Conservation (phyloP, 2,888 invertebrate species). For the Pseudococcus jackbeardsleyi region DNA sequence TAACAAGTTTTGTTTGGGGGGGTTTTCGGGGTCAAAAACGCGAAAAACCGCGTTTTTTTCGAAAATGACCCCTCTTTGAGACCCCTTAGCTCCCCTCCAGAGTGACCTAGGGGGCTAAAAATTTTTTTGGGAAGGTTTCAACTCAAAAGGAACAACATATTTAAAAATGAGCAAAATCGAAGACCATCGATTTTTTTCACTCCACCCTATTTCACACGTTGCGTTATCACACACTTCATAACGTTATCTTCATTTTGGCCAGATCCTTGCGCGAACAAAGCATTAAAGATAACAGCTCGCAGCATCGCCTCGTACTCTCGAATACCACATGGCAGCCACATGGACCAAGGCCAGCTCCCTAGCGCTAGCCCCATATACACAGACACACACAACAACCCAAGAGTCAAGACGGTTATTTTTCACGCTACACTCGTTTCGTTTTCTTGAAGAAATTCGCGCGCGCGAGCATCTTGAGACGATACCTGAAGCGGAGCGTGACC, state of each 20-base stretch:
- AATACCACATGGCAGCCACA: not conserved
- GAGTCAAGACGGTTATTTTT: conserved; percentile 26
- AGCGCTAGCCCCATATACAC: not conserved
- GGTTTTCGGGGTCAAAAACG: too few species aligned
- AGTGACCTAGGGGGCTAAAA: too few species aligned
- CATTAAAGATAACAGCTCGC: not conserved
- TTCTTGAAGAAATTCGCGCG: conserved; percentile 5
- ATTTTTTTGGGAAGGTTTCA: too few species aligned
- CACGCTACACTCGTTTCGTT: conserved; percentile 21
- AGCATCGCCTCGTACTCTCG: not conserved
- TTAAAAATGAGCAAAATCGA: too few species aligned
- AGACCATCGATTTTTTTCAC: too few species aligned
- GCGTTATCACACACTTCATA: not conserved
- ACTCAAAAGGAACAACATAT: too few species aligned
- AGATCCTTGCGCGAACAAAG: not conserved
- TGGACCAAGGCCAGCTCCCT: conserved; percentile 1
- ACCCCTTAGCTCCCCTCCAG: too few species aligned
- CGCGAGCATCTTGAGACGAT: conserved; percentile 16
- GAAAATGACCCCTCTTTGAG: too few species aligned
- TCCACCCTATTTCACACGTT: too few species aligned
- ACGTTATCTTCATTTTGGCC: not conserved
- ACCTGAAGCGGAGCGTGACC: not conserved
- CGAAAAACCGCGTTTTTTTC: too few species aligned
- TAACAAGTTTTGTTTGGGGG: too few species aligned
- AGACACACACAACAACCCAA: too few species aligned